These are phyloP conservation scores for Harpegnathos saltator DNA, from an alignment of 1,140 invertebrate genomes.

Conservation along the genomic window DNA sequence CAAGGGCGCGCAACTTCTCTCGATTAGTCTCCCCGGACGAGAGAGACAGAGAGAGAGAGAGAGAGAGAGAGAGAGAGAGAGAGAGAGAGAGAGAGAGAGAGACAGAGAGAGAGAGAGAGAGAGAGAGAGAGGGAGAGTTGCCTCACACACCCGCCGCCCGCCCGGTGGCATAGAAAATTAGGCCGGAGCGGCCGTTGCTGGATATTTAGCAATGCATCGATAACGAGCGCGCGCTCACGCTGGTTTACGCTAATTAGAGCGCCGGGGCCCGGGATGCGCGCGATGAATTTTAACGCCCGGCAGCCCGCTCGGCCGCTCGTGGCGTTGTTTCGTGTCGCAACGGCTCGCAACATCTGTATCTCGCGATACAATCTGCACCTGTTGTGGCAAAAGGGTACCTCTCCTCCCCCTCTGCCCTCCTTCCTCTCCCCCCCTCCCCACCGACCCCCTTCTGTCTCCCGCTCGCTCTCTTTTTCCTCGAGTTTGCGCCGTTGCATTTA, in stretches of 20 bases:
- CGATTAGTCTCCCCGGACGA: constrained; percentile 36
- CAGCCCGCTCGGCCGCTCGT: constrained; percentile 43
- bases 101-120: too few relatives aligned
- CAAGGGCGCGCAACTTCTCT: constrained; percentile 11
- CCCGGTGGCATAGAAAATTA: constrained; percentile 48
- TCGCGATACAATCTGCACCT: constrained; percentile 72
- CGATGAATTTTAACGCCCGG: constrained; percentile 60
- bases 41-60: too few relatives aligned
- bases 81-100: too few relatives aligned
- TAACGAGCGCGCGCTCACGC: constrained; percentile 51
- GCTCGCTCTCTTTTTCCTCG: background rate
- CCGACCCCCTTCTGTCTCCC: too few relatives aligned
- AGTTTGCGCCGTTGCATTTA: constrained; percentile 68
- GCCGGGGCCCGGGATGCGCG: constrained; percentile 40
- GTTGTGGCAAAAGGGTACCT: constrained; percentile 59
- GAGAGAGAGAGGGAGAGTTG: too few relatives aligned
- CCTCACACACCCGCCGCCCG: constrained; percentile 10
- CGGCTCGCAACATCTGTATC: constrained; percentile 69
- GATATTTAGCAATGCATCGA: constrained; percentile 73
- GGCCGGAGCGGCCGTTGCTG: constrained; percentile 52
- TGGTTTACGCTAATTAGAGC: constrained; percentile 68
- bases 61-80: too few relatives aligned
- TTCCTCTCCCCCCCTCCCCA: too few relatives aligned
- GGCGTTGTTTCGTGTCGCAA: constrained; percentile 64
- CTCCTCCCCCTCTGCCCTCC: background rate